These are phyloP conservation scores for Apostichopus japonicus DNA, from an alignment of 35 echinoderm and acorn worm genomes.

Conservation along the genomic window DNA sequence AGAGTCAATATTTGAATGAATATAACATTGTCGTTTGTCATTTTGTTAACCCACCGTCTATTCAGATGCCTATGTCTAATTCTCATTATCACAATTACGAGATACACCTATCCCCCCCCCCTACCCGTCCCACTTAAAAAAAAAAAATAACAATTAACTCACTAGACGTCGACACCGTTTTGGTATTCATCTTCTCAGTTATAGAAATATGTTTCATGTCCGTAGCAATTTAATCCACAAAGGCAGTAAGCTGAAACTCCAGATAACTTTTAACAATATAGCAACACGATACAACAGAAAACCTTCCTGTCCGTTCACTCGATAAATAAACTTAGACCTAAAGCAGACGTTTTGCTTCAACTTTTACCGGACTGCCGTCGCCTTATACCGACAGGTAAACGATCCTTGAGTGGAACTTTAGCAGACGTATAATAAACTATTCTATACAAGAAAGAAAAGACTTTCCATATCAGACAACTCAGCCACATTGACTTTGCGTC, in stretches of 20 bases:
- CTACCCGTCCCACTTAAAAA: background rate
- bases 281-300: background rate
- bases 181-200: constrained; percentile 15
- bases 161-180: constrained; percentile 8
- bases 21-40: no score
- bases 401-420: background rate
- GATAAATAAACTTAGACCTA: no score
- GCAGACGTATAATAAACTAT: background rate
- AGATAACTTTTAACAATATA: no score
- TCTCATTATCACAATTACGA: no score
- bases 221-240: background rate
- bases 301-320: background rate
- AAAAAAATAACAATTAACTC: background rate
- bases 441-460: background rate
- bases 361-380: no score
- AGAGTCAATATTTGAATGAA: no score
- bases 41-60: no score
- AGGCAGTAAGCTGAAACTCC: no score
- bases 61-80: no score
- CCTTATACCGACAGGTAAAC: no score
- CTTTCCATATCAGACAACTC: constrained; percentile 5
- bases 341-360: no score
- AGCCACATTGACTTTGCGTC: background rate
- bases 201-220: background rate
- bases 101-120: no score